Percentiles rank a stretch among this genome's conserved stretches.
phyloP scores from a whole-genome alignment of 2,113 vertebrate species.

The Pithys albifrons region DNA sequence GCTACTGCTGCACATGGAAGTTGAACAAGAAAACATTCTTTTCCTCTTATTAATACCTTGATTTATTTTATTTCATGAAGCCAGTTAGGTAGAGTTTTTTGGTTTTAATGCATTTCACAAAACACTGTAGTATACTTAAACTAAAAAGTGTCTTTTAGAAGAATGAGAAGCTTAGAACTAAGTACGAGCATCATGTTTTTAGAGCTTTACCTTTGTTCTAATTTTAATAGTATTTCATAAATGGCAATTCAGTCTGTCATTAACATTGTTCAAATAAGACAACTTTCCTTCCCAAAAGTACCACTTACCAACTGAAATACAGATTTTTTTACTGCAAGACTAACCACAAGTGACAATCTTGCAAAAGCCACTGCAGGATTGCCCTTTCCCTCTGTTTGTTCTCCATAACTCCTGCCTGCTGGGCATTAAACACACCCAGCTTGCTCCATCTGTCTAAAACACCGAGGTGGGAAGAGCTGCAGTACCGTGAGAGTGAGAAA shows the following conservation, averaged over 20 bases:
- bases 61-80: background rate
- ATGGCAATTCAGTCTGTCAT: background rate
- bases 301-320: no score
- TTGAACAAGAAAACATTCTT: background rate
- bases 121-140: background rate
- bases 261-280: background rate
- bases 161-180: background rate
- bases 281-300: background rate
- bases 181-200: background rate
- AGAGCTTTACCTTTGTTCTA: background rate
- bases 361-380: background rate
- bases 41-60: background rate
- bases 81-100: background rate
- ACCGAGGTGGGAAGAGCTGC: background rate
- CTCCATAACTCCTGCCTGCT: background rate
- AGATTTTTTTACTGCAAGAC: background rate
- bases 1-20: background rate
- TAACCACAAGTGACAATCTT: background rate
- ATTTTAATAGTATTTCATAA: background rate
- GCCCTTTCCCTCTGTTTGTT: background rate
- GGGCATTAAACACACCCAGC: background rate
- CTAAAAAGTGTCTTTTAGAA: background rate
- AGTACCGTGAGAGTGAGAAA: rapidly evolving
- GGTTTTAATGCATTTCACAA: background rate
- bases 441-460: background rate